Conservation (phyloP, 2,113 vertebrate species). For the Hippocampus zosterae region DNA sequence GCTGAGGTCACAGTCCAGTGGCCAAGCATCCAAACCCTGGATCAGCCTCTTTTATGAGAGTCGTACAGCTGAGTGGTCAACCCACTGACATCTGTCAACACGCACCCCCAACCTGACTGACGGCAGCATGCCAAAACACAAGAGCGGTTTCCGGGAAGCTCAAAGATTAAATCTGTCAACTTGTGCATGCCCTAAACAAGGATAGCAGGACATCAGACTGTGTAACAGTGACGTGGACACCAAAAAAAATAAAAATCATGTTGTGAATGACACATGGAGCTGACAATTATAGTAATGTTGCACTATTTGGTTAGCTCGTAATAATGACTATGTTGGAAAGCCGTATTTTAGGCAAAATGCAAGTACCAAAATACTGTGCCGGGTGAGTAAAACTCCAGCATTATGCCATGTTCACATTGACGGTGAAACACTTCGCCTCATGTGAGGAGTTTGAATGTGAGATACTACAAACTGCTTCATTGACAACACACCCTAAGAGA, state of each 20-base stretch:
- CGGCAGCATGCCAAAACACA: slow-evolving; percentile 56
- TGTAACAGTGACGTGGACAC: slow-evolving; percentile 2
- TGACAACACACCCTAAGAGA: no score
- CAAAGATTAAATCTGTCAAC: slow-evolving; percentile 44
- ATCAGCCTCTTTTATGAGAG: slow-evolving; percentile 57
- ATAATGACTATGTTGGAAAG: no score
- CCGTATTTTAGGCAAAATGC: no score
- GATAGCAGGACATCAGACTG: slow-evolving; percentile 1
- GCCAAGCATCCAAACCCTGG: slow-evolving; percentile 42
- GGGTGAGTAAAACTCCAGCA: no score
- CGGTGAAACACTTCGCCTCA: no score
- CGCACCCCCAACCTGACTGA: slow-evolving; percentile 45
- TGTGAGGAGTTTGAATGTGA: no score
- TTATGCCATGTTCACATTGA: no score
- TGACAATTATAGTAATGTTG: neutral
- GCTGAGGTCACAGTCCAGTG: slow-evolving; percentile 28
- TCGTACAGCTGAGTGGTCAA: slow-evolving; percentile 66
- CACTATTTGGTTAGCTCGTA: no score
- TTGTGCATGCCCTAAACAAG: slow-evolving; percentile 17
- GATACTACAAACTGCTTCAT: no score
- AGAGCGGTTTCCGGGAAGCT: slow-evolving; percentile 57
- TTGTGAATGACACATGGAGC: neutral
- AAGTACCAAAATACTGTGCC: no score
- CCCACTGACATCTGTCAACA: slow-evolving; percentile 58
- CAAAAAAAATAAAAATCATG: neutral